A percentile compares a stretch with the other conserved stretches of the same genome.
These are phyloP conservation scores for Phyto melanocephala DNA, from an alignment of 2,888 invertebrate species.

Conservation along the genomic window DNA sequence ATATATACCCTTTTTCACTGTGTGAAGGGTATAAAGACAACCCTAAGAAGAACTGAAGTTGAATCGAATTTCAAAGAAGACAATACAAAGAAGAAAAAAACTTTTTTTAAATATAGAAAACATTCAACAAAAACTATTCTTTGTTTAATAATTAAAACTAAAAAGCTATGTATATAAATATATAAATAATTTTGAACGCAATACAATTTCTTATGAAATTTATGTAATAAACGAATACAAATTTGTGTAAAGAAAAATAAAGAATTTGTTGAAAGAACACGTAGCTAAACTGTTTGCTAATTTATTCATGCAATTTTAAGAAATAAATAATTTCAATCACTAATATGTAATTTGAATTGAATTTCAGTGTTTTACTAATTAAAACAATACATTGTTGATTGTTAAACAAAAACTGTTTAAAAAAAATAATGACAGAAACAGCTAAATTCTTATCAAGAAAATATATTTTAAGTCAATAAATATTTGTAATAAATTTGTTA, in stretches of 20 bases:
- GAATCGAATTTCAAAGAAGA: too few species aligned
- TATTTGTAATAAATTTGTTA: too few species aligned
- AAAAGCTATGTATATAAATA: not conserved
- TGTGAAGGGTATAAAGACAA: too few species aligned
- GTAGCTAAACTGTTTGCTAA: conserved; percentile 13
- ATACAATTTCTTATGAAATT: conserved; percentile 1
- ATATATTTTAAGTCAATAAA: too few species aligned
- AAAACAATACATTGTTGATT: not conserved
- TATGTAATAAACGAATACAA: conserved; percentile 2
- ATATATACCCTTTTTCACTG: too few species aligned
- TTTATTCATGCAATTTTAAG: not conserved
- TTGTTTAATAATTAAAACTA: not conserved
- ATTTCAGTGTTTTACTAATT: not conserved
- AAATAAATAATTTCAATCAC: not conserved
- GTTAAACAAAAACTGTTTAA: not conserved
- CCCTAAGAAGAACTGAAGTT: too few species aligned
- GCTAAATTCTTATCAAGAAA: too few species aligned
- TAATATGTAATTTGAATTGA: not conserved
- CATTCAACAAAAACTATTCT: not conserved
- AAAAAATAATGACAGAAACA: too few species aligned
- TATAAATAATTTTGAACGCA: not conserved
- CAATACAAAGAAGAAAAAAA: not conserved
- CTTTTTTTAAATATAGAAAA: not conserved
- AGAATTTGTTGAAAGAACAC: conserved; percentile 43
- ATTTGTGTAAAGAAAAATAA: conserved; percentile 1